Conservation (phyloP, 2,113 vertebrate genomes). For the Amazona guildingii region DNA sequence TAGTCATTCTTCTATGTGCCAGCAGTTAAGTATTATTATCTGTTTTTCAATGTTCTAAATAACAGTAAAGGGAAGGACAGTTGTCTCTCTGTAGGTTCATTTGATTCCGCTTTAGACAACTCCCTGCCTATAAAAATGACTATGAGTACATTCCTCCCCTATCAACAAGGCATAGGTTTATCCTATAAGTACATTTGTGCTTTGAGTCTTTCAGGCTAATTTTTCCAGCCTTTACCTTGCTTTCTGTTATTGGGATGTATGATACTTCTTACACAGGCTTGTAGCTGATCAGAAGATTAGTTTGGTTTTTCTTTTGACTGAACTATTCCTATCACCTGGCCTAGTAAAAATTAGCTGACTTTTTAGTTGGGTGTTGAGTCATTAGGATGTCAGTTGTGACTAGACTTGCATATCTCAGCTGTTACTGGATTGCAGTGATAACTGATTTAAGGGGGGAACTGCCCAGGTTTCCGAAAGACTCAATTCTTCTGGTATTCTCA, state of each 20-base stretch:
- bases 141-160: not conserved
- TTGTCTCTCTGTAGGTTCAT: not conserved
- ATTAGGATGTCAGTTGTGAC: not conserved
- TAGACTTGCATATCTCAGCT: not conserved
- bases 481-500: not conserved
- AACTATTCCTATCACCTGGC: not conserved
- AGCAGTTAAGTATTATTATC: not conserved
- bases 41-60: not conserved
- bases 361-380: not conserved
- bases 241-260: not conserved
- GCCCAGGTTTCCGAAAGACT: not conserved
- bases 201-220: not conserved
- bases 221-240: not conserved
- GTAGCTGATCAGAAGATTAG: not conserved
- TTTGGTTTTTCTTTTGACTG: not conserved
- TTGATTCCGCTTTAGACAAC: not conserved
- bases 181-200: not conserved
- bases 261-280: not conserved
- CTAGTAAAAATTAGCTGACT: not conserved
- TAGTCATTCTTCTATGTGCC: rapidly evolving
- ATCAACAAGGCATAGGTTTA: not conserved
- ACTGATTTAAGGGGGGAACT: not conserved
- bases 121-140: not conserved
- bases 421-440: not conserved
- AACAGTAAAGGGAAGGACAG: not conserved